These are phyloP conservation scores for Steinernema feltiae DNA, from an alignment of 1,140 invertebrate genomes.

Conservation along the genomic window DNA sequence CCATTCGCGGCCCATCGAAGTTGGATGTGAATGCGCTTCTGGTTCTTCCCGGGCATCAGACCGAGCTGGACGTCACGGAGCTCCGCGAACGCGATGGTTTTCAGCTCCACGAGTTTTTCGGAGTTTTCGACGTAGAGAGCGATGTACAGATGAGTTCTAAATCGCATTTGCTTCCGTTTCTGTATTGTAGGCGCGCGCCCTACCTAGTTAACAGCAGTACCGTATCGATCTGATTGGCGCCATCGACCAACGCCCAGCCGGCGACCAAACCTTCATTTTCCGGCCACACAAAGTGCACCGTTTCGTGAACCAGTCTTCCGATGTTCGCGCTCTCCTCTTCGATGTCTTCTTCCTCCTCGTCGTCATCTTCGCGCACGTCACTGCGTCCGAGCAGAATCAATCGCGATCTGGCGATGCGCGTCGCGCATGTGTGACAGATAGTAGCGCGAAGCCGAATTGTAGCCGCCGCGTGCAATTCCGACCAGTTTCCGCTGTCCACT, in stretches of 20 bases:
- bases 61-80: conserved; percentile 23
- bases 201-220: conserved; percentile 29
- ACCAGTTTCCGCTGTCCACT: conserved; percentile 91
- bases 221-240: conserved; percentile 34
- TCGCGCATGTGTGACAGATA: conserved; percentile 93
- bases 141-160: conserved; percentile 27
- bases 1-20: not conserved
- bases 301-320: conserved; percentile 40
- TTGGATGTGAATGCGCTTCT: not conserved
- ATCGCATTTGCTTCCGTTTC: not conserved
- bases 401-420: conserved; percentile 84
- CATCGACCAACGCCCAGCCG: conserved; percentile 32
- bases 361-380: conserved; percentile 18
- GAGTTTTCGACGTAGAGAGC: conserved; percentile 35
- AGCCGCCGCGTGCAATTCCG: conserved; percentile 95
- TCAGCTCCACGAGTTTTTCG: conserved; percentile 34
- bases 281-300: conserved; percentile 38
- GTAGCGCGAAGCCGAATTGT: conserved; percentile 92
- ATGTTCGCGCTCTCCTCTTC: conserved; percentile 43
- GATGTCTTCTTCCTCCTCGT: conserved; percentile 41
- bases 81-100: conserved; percentile 24
- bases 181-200: not conserved
- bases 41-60: conserved; percentile 15
- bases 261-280: conserved; percentile 32
- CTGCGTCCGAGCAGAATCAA: conserved; percentile 65